These are phyloP conservation scores for Nipponia nippon DNA, from an alignment of 2,113 vertebrate species.

Conservation along the genomic window DNA sequence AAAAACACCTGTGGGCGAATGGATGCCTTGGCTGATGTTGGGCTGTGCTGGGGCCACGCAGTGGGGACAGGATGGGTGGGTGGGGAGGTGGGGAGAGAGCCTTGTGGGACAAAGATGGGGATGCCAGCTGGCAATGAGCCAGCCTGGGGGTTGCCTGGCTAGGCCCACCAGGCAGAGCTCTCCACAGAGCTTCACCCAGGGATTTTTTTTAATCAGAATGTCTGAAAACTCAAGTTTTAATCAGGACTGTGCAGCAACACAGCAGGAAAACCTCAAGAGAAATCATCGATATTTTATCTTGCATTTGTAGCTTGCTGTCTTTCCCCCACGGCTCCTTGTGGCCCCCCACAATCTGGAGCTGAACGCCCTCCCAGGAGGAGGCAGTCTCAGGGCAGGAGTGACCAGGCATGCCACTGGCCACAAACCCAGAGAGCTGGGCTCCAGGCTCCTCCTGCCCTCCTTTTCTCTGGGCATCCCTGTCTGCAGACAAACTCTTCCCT, in stretches of 20 bases:
- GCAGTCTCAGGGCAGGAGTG: neutral
- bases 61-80: neutral
- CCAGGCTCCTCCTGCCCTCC: neutral
- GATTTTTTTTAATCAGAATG: neutral
- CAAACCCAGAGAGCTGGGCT: neutral
- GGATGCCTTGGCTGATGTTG: neutral
- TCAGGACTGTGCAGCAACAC: neutral
- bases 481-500: neutral
- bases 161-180: neutral
- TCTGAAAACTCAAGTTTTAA: neutral
- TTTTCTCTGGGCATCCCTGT: neutral
- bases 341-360: neutral
- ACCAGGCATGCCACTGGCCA: neutral
- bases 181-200: neutral
- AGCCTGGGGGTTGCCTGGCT: neutral
- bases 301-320: neutral
- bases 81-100: neutral
- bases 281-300: neutral
- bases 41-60: neutral
- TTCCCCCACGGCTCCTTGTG: neutral
- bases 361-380: neutral
- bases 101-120: neutral
- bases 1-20: neutral
- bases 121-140: neutral
- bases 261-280: slow-evolving; percentile 46